Conservation (phyloP, 1,140 invertebrate species). For the Zaprionus gabonicus region DNA sequence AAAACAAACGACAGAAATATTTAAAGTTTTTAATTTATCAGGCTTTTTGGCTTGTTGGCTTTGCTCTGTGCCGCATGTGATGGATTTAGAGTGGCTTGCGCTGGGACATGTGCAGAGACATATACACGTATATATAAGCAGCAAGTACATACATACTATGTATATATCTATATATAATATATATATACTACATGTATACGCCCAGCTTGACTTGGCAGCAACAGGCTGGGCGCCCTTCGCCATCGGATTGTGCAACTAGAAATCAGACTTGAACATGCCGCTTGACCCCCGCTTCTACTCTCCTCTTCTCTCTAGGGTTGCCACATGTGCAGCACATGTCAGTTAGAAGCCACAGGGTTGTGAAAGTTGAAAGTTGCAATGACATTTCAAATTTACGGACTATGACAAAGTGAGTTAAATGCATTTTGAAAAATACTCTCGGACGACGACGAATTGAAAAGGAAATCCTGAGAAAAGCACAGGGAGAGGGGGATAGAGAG, state of each 20-base stretch:
- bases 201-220: slow-evolving; percentile 35
- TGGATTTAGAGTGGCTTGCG: slow-evolving; percentile 55
- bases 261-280: slow-evolving; percentile 44
- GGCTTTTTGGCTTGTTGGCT: slow-evolving; percentile 67
- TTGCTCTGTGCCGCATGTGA: slow-evolving; percentile 39
- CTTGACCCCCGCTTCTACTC: neutral
- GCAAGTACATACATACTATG: neutral
- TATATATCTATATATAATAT: neutral
- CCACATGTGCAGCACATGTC: slow-evolving; percentile 51
- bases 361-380: slow-evolving; percentile 73
- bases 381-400: slow-evolving; percentile 80
- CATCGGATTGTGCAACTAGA: slow-evolving; percentile 23
- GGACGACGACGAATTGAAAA: slow-evolving; percentile 59
- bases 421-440: slow-evolving; percentile 71
- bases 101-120: neutral
- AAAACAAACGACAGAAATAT: slow-evolving; percentile 42
- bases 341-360: slow-evolving; percentile 75
- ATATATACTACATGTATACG: slow-evolving; percentile 25
- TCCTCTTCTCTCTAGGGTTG: neutral
- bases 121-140: neutral
- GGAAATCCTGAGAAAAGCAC: slow-evolving; percentile 48
- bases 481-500: neutral
- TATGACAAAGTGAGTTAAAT: slow-evolving; percentile 81
- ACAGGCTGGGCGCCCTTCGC: slow-evolving; percentile 24
- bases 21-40: slow-evolving; percentile 76